These are phyloP conservation scores for Ditylenchus dipsaci DNA, from an alignment of 1,140 invertebrate genomes.

Conservation along the genomic window DNA sequence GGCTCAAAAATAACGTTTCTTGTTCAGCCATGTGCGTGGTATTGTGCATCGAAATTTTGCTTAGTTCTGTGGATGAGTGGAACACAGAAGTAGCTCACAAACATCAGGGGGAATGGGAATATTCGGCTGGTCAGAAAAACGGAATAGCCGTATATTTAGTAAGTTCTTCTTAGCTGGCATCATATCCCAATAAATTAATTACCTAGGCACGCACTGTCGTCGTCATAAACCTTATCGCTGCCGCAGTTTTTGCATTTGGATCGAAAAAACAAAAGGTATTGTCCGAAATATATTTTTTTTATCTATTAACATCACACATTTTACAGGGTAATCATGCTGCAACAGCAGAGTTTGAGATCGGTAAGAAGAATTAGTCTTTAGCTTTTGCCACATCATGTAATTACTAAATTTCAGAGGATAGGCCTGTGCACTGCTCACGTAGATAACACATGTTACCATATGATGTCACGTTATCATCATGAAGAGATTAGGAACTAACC, in stretches of 20 bases:
- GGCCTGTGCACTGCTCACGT: constrained; percentile 36
- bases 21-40: constrained; percentile 33
- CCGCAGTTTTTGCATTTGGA: constrained; percentile 33
- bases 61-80: constrained; percentile 51
- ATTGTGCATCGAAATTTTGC: constrained; percentile 42
- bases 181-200: neutral
- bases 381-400: too few relatives aligned
- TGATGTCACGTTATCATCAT: too few relatives aligned
- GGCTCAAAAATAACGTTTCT: neutral
- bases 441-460: neutral
- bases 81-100: constrained; percentile 36
- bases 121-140: constrained; percentile 35
- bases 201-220: constrained; percentile 33
- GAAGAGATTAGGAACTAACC: too few relatives aligned
- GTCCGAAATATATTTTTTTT: neutral
- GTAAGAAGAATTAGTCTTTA: too few relatives aligned
- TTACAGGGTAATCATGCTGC: constrained; percentile 42
- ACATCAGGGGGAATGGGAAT: constrained; percentile 35
- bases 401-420: constrained; percentile 26
- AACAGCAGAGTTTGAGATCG: constrained; percentile 51
- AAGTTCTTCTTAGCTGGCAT: neutral
- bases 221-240: constrained; percentile 35
- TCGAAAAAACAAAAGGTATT: constrained; percentile 49
- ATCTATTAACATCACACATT: neutral
- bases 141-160: constrained; percentile 30